phyloP scores from a whole-genome alignment of 2,113 vertebrate genomes.

The Nycticryphes semicollaris region DNA sequence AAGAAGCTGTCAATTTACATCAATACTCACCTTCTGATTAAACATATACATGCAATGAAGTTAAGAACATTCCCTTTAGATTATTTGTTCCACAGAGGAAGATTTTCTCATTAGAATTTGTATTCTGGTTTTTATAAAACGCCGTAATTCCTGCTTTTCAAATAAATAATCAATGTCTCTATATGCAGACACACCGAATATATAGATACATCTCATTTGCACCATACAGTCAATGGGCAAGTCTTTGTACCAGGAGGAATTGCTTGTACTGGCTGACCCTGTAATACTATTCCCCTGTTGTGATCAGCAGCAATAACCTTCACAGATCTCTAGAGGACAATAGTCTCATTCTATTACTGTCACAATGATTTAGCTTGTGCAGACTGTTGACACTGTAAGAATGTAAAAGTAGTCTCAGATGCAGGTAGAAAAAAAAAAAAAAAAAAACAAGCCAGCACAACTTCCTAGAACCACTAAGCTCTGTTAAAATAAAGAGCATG shows the following conservation, averaged over 20 bases:
- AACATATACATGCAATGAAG: background rate
- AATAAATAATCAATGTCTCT: background rate
- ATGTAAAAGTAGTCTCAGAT: conserved; percentile 25
- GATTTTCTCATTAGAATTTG: background rate
- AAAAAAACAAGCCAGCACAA: too few relatives aligned
- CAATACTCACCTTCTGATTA: background rate
- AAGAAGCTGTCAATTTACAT: background rate
- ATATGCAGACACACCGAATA: background rate
- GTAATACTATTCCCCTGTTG: background rate
- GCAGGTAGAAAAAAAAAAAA: background rate
- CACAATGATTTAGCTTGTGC: conserved; percentile 24
- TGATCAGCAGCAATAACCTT: conserved; percentile 31
- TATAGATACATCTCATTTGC: background rate
- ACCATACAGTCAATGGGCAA: background rate
- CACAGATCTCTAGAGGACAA: conserved; percentile 26
- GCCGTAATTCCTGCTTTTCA: background rate
- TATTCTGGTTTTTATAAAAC: background rate
- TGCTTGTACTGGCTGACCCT: background rate
- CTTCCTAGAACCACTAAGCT: conserved; percentile 12
- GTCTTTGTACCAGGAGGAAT: background rate
- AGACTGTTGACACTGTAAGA: conserved; percentile 42
- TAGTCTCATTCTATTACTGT: conserved; percentile 15
- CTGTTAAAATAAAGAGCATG: background rate
- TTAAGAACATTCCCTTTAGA: background rate
- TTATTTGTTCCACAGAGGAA: background rate